Evolutionary conservation across 2,113 vertebrate genomes (phyloP).

Genomic region (Pachyramphus minor): DNA sequence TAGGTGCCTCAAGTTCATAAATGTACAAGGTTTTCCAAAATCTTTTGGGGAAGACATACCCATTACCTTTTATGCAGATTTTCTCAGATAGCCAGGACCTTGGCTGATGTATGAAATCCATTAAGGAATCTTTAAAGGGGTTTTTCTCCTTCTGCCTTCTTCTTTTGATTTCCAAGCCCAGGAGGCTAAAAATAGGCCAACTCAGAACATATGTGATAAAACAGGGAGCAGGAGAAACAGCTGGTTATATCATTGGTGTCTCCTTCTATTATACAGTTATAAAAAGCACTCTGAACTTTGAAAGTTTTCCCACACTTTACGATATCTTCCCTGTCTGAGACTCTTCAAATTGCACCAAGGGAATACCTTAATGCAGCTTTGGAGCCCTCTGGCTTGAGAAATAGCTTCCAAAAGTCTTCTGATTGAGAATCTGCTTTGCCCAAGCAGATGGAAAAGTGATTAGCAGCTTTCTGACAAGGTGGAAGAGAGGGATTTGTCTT

Average conservation of each 20-base stretch:
- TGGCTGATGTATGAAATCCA: background rate
- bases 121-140: background rate
- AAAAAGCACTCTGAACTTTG: background rate
- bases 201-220: background rate
- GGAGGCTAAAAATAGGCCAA: background rate
- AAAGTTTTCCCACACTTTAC: background rate
- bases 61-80: background rate
- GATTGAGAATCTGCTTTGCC: background rate
- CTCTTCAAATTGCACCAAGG: background rate
- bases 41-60: accelerated
- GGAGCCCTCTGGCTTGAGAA: background rate
- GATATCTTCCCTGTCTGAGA: background rate
- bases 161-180: background rate
- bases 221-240: background rate
- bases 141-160: background rate
- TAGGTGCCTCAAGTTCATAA: background rate
- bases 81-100: background rate
- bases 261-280: background rate
- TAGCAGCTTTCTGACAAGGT: background rate
- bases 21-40: background rate
- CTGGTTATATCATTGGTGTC: background rate
- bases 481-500: background rate
- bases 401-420: background rate
- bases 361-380: background rate
- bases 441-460: background rate